Percentiles rank a stretch among this genome's conserved stretches.
These are phyloP conservation scores for Liasis olivaceus DNA, from an alignment of 2,797 vertebrate genomes.

Conservation along the genomic window DNA sequence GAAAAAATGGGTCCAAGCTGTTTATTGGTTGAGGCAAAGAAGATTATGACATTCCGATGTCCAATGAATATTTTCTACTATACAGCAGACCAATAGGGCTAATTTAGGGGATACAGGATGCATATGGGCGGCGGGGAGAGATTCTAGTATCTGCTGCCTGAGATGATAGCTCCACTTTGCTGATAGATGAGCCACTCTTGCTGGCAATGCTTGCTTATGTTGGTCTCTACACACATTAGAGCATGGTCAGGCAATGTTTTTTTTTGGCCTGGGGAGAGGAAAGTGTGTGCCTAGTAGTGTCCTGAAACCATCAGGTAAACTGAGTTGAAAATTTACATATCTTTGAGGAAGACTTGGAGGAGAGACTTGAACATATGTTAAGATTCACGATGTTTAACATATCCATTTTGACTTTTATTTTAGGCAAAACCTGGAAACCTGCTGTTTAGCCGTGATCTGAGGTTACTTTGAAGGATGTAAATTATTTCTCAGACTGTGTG, in stretches of 20 bases:
- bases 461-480: not conserved
- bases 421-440: too few species aligned
- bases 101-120: too few species aligned
- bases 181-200: not conserved
- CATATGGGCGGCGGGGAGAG: too few species aligned
- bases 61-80: too few species aligned
- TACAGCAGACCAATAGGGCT: too few species aligned
- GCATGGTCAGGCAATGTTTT: not conserved
- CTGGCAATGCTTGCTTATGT: not conserved
- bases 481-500: not conserved
- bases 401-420: not conserved
- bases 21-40: not conserved
- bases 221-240: not conserved
- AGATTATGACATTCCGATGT: too few species aligned
- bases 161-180: not conserved
- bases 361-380: not conserved
- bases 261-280: not conserved
- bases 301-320: not conserved
- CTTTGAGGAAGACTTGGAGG: not conserved
- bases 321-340: not conserved
- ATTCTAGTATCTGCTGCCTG: not conserved
- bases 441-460: too few species aligned
- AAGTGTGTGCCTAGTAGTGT: not conserved
- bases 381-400: not conserved
- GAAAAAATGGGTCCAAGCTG: not conserved